Conservation (phyloP, 2,797 vertebrate species). For the Eulemur coronatus region DNA sequence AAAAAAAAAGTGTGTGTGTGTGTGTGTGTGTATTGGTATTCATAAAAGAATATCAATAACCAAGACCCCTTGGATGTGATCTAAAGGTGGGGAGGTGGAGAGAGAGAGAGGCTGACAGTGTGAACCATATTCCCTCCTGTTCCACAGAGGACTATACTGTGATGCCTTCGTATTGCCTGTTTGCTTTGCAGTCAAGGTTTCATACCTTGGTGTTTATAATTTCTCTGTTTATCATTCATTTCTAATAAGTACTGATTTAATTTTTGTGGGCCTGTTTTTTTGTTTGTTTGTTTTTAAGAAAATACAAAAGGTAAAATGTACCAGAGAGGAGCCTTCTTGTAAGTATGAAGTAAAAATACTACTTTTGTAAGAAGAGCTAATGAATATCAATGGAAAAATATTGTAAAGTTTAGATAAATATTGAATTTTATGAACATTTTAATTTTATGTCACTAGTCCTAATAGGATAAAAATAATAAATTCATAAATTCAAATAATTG, state of each 20-base stretch:
- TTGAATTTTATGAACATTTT: constrained; percentile 48
- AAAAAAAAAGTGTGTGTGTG: background rate
- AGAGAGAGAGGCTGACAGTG: background rate
- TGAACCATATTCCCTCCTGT: background rate
- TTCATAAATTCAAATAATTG: constrained; percentile 24
- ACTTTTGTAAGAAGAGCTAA: constrained; percentile 73
- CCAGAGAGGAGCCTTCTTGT: constrained; percentile 76
- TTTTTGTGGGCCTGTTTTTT: constrained; percentile 78
- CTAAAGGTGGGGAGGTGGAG: background rate
- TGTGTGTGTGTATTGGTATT: background rate
- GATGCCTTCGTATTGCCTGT: constrained; percentile 50
- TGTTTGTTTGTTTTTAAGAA: constrained; percentile 79
- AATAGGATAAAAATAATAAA: constrained; percentile 4
- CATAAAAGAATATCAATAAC: background rate
- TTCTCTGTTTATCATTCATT: constrained; percentile 67
- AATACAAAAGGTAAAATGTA: constrained; percentile 80
- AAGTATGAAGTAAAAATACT: constrained; percentile 78
- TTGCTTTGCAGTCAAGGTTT: constrained; percentile 59
- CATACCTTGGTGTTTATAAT: constrained; percentile 62
- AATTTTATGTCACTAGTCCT: constrained; percentile 32
- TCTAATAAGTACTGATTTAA: constrained; percentile 78
- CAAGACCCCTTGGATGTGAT: background rate
- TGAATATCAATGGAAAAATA: constrained; percentile 66
- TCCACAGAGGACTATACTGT: background rate
- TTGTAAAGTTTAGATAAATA: constrained; percentile 54